Evolutionary conservation across 35 echinoderm and acorn worm species (phyloP), one percentile per base, ranked within the genome.

Genomic region (Apostichopus californicus): DNA sequence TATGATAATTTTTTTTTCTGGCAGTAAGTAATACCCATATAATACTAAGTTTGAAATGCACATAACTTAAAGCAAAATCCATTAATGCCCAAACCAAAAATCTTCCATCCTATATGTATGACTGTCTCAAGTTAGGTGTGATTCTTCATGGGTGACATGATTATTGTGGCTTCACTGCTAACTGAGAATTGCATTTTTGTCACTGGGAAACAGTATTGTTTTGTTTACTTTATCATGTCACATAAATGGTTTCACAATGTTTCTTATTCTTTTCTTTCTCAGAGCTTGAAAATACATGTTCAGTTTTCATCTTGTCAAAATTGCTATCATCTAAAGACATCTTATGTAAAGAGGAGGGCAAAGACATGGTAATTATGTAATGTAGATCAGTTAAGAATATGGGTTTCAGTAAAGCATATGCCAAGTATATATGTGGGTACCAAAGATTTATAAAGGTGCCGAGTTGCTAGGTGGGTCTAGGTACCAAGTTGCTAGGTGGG

Each of bases 311-410:
- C 78, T 46, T 80, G n/a, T 0, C 24, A 25, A 25, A 25, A 25
- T 25, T 25, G 24, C 24, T 25, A 25, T 25, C 24, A 25, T 25
- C 24, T 25, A 0, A 25, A 25, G 24, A 25, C 24, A 25, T 25
- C 24, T 25, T 25, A 25, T 25, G 24, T 46, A 25, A 80, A 46
- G 52, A 46, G 24, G 24, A 46, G 24, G 11, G 13, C 78, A 80
- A 14, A 80, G 78, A 80, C 78, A 80, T 80, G 78, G 78, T 80
- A 80, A 80, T 80, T 23, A 46, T 14, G 0, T 7, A 26, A 80
- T 28, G 53, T 80, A 80, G 13, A 80, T 80, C 20, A 80, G 21
- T 28, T 80, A 46, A 46, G 24, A 25, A 25, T 25, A 25, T 25
- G 0, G 24, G 24, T 25, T 25, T 25, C 24, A 25, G 24, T 25